These are phyloP conservation scores for Parazoanthus darwini DNA, from an alignment of 92 coral and sea anemone species.

Conservation along the genomic window DNA sequence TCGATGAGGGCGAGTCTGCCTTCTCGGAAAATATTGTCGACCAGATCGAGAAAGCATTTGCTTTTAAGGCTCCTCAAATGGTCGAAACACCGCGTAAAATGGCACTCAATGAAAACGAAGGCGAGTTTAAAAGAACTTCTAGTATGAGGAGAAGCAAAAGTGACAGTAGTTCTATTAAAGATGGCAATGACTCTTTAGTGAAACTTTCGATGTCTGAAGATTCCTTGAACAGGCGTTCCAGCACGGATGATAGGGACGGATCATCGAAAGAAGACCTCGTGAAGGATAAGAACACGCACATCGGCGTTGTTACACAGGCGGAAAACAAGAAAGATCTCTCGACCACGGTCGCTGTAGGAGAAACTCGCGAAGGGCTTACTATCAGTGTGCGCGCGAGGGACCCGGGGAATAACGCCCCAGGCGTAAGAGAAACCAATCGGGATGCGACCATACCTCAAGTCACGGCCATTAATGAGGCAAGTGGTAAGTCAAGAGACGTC, in stretches of 20 bases:
- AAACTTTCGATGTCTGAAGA: conserved; percentile 39
- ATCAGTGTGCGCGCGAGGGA: conserved; percentile 44
- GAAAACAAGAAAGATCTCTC: conserved; percentile 9
- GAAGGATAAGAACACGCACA: conserved; percentile 4
- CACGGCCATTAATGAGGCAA: conserved; percentile 56
- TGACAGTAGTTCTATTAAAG: conserved; percentile 24
- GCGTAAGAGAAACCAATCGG: neutral
- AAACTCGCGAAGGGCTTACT: conserved; percentile 38
- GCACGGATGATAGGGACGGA: conserved; percentile 11
- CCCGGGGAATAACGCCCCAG: conserved; percentile 13
- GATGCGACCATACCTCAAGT: conserved; percentile 58
- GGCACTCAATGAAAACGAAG: conserved; percentile 47
- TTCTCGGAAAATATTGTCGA: conserved; percentile 93
- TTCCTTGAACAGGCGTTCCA: conserved; percentile 45
- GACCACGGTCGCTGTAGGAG: conserved; percentile 42
- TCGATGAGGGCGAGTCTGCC: conserved; percentile 79
- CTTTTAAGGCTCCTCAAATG: conserved; percentile 70
- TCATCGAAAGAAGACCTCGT: conserved; percentile 18
- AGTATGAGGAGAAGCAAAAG: conserved; percentile 43
- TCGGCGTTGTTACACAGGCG: neutral
- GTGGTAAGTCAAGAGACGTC: conserved; percentile 57
- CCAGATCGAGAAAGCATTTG: conserved; percentile 96
- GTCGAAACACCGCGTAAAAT: conserved; percentile 57
- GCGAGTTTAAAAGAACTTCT: conserved; percentile 54
- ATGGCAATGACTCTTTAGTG: neutral